Evolutionary conservation across 2,113 vertebrate genomes (phyloP), one percentile per base, ranked within the genome.

Genomic region (Callorhinus ursinus): DNA sequence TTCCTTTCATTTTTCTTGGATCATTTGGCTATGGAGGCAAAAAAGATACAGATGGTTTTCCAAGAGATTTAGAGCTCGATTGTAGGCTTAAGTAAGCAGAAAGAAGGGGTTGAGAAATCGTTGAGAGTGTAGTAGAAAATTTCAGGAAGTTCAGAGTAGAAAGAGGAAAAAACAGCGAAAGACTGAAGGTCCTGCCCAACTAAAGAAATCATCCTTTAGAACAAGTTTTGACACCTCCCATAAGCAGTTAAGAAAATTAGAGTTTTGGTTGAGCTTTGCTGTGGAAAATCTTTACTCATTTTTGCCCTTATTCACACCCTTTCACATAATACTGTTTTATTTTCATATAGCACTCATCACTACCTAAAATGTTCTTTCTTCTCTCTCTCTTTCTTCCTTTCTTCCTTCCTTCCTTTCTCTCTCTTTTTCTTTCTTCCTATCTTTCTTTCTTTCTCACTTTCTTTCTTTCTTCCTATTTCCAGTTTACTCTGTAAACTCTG

Each of bases 351-450:
- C 31, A 59, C 1, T 67, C 63, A 74, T 42, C 42, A 39, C 10
- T 55, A 55, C n/a, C 16, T 74, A 72, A 57, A 42, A n/a, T 26
- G 1, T 63, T 80, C 26, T 72, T 49, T 49, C 74, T 39, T 1
- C 21, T 3, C 24, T 2, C 18, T 39, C 12, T 1, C 21, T 5
- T 6, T 2, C 4, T 2, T 7, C 1, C 11, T 3, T 7, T 12
- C 5, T 42, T 14, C 0, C 11, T 36, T 36, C 36, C 14, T 49
- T 59, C 15, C 5, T 42, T 21, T 51, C 11, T 53, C 26, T 42
- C 14, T 31, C 61, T 7, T 15, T n/a, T n/a, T 8, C 33, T n/a
- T 19, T 10, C 16, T n/a, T 19, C 19, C 11, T 39, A 3, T 5
- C 14, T 33, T 82, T 14, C 14, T 49, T 59, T 21, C 5, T 42